Conservation (phyloP, 2,888 invertebrate genomes). For the Gymnosoma rotundatum region DNA sequence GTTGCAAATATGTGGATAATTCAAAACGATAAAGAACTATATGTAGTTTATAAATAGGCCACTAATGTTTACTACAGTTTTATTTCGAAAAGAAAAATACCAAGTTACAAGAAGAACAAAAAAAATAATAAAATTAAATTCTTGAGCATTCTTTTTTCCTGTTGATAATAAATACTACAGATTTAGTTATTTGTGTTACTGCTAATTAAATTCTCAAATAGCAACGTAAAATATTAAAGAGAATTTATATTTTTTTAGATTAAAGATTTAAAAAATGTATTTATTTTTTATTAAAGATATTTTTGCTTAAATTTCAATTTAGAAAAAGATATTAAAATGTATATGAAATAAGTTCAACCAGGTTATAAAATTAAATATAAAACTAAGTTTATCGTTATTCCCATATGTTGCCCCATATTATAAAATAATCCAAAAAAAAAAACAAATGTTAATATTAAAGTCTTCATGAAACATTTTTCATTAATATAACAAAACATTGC, state of each 20-base stretch:
- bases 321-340: too few species aligned
- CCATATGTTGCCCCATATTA: too few species aligned
- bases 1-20: slow-evolving; percentile 2
- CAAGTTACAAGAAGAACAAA: background rate
- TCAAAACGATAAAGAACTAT: background rate
- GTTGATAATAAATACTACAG: background rate
- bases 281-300: too few species aligned
- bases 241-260: background rate
- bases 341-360: too few species aligned
- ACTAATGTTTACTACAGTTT: slow-evolving; percentile 21
- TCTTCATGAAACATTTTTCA: too few species aligned
- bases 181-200: background rate
- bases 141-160: background rate
- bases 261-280: too few species aligned
- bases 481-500: too few species aligned
- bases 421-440: too few species aligned
- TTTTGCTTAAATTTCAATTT: too few species aligned
- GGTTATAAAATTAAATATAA: too few species aligned
- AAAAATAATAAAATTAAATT: background rate
- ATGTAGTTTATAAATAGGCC: slow-evolving; percentile 33
- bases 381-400: too few species aligned
- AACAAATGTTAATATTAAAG: too few species aligned
- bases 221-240: background rate
- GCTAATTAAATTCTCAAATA: background rate
- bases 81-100: slow-evolving; percentile 5